These are phyloP conservation scores for Phymorhynchus buccinoides DNA, from an alignment of 1,140 invertebrate species.

Conservation along the genomic window DNA sequence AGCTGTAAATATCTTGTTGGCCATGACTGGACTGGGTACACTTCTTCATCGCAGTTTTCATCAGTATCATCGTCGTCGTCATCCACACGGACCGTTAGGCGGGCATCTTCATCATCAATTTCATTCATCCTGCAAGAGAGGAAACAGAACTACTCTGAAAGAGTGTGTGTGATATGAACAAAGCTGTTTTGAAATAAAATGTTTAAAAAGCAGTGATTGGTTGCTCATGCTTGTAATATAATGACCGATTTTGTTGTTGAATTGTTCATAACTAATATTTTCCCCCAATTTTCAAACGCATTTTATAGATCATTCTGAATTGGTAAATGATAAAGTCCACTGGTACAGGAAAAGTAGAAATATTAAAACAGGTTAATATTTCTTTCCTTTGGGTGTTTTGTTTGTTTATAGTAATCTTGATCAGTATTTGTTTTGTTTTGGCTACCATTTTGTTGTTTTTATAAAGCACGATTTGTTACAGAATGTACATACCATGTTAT, in stretches of 20 bases:
- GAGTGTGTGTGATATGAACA: constrained; percentile 11
- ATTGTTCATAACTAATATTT: not conserved
- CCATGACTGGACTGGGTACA: constrained; percentile 23
- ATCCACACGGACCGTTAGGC: not conserved
- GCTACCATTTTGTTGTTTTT: no score
- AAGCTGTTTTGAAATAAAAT: not conserved
- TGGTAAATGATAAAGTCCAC: no score
- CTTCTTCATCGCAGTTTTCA: constrained; percentile 9
- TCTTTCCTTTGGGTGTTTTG: not conserved
- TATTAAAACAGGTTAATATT: not conserved
- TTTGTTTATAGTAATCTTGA: not conserved
- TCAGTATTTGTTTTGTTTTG: no score
- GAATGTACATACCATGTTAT: not conserved
- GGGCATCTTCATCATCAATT: not conserved
- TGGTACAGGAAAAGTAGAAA: no score
- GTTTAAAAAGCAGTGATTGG: not conserved
- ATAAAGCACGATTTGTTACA: no score
- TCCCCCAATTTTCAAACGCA: not conserved
- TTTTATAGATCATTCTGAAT: no score
- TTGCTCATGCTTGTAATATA: not conserved
- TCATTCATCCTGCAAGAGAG: not conserved
- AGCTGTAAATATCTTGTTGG: constrained; percentile 31
- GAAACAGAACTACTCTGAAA: not conserved
- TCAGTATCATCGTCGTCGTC: constrained; percentile 1
- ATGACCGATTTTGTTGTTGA: not conserved